Percentiles rank a stretch among this genome's conserved stretches.
Conservation (phyloP, 2,888 invertebrate genomes). For the Amorpha juglandis region DNA sequence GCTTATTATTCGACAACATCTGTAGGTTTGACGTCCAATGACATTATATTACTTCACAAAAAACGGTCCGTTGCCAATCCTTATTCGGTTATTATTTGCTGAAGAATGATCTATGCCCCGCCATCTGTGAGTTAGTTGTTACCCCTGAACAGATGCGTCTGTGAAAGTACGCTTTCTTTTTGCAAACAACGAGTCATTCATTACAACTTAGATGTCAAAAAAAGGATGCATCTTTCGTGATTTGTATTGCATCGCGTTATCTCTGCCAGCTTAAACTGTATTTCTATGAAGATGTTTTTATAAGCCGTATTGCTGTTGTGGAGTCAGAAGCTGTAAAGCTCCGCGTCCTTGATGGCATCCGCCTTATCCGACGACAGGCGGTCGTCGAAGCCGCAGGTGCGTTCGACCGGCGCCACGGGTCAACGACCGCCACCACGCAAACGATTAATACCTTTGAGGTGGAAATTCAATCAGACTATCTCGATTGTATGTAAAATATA, state of each 20-base stretch:
- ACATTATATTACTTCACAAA: background rate
- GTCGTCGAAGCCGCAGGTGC: constrained; percentile 70
- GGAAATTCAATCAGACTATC: constrained; percentile 43
- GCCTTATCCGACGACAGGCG: constrained; percentile 53
- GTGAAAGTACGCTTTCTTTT: constrained; percentile 71
- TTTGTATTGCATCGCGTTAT: constrained; percentile 30
- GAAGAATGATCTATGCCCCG: constrained; percentile 24
- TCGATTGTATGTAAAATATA: constrained; percentile 28
- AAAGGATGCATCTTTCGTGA: constrained; percentile 40
- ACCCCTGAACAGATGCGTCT: constrained; percentile 44
- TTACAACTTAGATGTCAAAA: constrained; percentile 49
- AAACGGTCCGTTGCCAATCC: constrained; percentile 27
- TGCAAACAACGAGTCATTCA: constrained; percentile 55
- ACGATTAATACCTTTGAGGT: constrained; percentile 52
- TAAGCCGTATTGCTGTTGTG: constrained; percentile 29
- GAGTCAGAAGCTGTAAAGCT: constrained; percentile 55
- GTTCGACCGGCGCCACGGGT: constrained; percentile 59
- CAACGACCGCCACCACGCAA: constrained; percentile 60
- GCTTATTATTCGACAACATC: constrained; percentile 41
- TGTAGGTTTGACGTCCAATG: constrained; percentile 19
- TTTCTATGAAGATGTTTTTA: background rate
- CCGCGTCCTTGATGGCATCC: constrained; percentile 66
- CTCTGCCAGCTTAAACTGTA: background rate
- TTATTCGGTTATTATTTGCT: constrained; percentile 1
- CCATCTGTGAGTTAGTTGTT: constrained; percentile 29